Percentiles rank a stretch among this genome's conserved stretches.
Evolutionary conservation across 2,113 vertebrate genomes (phyloP).

Genomic region (Callaeas wilsoni): DNA sequence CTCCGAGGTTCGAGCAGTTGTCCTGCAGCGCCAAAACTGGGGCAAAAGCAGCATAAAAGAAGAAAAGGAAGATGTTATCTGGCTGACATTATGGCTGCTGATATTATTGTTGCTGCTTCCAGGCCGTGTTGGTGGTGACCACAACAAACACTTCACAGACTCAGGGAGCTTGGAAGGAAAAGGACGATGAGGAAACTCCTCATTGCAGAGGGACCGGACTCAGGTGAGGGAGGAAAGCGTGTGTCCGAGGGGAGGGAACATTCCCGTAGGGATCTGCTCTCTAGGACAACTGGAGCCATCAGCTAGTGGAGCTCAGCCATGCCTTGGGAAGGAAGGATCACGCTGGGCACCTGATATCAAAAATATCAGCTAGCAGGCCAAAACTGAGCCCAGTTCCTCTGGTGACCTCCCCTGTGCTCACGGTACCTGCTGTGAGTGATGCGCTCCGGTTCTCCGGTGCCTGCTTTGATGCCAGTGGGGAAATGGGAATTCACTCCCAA

Average conservation of each 20-base stretch:
- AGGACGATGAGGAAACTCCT: not conserved
- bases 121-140: not conserved
- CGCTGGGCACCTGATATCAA: not conserved
- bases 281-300: too few relatives aligned
- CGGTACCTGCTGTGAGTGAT: not conserved
- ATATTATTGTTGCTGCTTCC: not conserved
- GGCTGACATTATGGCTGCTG: not conserved
- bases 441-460: not conserved
- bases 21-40: not conserved
- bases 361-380: not conserved
- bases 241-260: not conserved
- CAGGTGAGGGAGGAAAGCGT: not conserved
- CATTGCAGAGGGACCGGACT: not conserved
- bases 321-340: not conserved
- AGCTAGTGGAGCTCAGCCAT: too few relatives aligned
- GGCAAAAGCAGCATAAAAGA: not conserved
- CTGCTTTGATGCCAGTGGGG: not conserved
- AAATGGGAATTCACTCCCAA: not conserved
- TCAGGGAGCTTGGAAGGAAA: not conserved
- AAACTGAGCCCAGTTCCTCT: not conserved
- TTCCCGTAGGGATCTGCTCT: not conserved
- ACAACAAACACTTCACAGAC: not conserved
- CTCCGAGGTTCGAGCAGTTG: not conserved
- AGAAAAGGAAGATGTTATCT: not conserved
- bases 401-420: not conserved